phyloP scores from a whole-genome alignment of 2,888 invertebrate genomes.

The Notodonta ziczac region DNA sequence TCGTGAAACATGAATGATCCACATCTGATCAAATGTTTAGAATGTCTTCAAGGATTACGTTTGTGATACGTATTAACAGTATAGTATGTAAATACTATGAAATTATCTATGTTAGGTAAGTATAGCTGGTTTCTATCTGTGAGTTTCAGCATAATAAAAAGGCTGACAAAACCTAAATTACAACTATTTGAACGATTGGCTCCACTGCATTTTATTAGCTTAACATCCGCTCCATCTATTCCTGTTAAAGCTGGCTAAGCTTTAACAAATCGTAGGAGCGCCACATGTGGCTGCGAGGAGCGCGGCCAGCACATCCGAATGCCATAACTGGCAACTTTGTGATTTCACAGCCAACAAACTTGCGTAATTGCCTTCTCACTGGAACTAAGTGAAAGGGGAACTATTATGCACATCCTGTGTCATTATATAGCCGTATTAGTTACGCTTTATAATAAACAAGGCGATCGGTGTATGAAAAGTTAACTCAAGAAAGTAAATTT shows the following conservation, averaged over 20 bases:
- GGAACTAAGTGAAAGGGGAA: constrained; percentile 27
- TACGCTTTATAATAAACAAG: neutral
- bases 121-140: too few species aligned
- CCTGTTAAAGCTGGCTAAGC: constrained; percentile 39
- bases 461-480: constrained; percentile 7
- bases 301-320: constrained; percentile 56
- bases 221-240: constrained; percentile 61
- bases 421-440: constrained; percentile 5
- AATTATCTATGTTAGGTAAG: too few species aligned
- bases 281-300: constrained; percentile 33
- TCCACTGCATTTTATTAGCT: constrained; percentile 36
- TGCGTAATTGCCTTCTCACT: constrained; percentile 32
- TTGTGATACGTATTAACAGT: too few species aligned
- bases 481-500: constrained; percentile 10
- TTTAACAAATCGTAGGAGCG: constrained; percentile 27
- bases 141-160: neutral
- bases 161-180: constrained; percentile 10
- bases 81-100: too few species aligned
- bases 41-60: too few species aligned
- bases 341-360: constrained; percentile 38
- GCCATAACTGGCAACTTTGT: constrained; percentile 46
- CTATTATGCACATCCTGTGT: constrained; percentile 33
- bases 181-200: constrained; percentile 24
- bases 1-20: too few species aligned
- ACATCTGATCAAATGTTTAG: too few species aligned